phyloP scores from a whole-genome alignment of 2,888 invertebrate species.

The Parthenolecanium corni region DNA sequence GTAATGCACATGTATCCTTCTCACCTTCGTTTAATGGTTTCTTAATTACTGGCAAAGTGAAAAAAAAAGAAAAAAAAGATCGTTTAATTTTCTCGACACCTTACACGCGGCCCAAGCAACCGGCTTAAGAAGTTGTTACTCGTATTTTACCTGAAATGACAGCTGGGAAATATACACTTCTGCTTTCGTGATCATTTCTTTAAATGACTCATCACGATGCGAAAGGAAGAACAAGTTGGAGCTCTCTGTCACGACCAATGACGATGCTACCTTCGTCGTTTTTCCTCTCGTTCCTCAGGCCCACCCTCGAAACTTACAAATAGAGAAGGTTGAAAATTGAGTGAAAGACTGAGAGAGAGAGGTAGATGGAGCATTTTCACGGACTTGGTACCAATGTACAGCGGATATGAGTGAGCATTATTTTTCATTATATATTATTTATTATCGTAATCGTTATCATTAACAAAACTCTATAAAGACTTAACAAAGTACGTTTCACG shows the following conservation, averaged over 20 bases:
- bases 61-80: not conserved
- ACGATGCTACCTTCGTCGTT: slow-evolving; percentile 19
- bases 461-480: slow-evolving; percentile 19
- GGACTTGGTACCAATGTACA: not conserved
- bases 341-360: not conserved
- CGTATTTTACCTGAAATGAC: slow-evolving; percentile 24
- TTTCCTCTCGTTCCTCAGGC: slow-evolving; percentile 16
- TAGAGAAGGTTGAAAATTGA: not conserved
- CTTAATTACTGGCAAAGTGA: too few species aligned
- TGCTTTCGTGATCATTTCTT: slow-evolving; percentile 27
- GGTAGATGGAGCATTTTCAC: not conserved
- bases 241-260: slow-evolving; percentile 27
- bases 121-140: slow-evolving; percentile 22
- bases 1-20: too few species aligned
- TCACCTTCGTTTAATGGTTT: too few species aligned
- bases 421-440: slow-evolving; percentile 25
- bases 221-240: slow-evolving; percentile 24
- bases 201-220: slow-evolving; percentile 29
- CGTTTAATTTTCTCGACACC: slow-evolving; percentile 15
- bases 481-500: slow-evolving; percentile 17
- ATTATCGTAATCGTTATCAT: slow-evolving; percentile 27
- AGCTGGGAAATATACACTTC: slow-evolving; percentile 27
- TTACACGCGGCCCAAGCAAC: not conserved
- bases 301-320: not conserved
- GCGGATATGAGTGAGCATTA: slow-evolving; percentile 29